Base-by-base conservation (phyloP, 2,888 invertebrate species). In the Pyrrhosoma nymphula region DNA sequence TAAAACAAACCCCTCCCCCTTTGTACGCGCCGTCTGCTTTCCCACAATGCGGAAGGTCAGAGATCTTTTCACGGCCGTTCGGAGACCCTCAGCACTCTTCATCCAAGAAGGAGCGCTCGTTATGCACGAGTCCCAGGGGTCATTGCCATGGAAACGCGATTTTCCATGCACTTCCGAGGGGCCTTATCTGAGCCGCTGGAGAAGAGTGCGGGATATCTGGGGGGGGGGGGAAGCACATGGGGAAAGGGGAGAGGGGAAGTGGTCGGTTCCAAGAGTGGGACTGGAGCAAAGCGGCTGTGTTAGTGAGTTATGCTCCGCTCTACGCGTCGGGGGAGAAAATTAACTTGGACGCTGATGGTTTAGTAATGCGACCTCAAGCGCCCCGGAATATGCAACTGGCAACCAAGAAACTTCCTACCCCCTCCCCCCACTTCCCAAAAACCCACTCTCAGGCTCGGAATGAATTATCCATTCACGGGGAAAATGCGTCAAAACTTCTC, bases 281-380 rank as follows among this genome's bases (percentile, higher is more conserved):
- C 26, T 35, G 82, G 35, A 26, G 14, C 35, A n/a, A 26, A 26
- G 69, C 69, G 69, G 69, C 69, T n/a, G 69, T 69, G 69, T 69
- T 69, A n/a, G 82, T 82, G 82, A 82, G 82, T 82, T 82, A 82
- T 35, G 82, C 35, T 26, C 23, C 69, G 16, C 60, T 60, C 18
- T 26, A 1, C 35, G 35, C 35, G 82, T 35, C 35, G 16, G 82
- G 82, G 35, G 89, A 89, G 89, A 89, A 89, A 55, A 89, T 89
- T 89, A 56, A 89, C 89, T 89, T 56, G 89, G 89, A 89, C 89
- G 55, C 89, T 56, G 89, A 89, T 47, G 89, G 89, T n/a, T 55
- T 56, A 89, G 89, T 89, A 89, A 47, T 56, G 55, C 56, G n/a
- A 89, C 47, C 89, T 89, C 35, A 35, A 82, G 82, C 30, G 82